Conservation (phyloP, 2,888 invertebrate genomes). For the Melieria omissa region DNA sequence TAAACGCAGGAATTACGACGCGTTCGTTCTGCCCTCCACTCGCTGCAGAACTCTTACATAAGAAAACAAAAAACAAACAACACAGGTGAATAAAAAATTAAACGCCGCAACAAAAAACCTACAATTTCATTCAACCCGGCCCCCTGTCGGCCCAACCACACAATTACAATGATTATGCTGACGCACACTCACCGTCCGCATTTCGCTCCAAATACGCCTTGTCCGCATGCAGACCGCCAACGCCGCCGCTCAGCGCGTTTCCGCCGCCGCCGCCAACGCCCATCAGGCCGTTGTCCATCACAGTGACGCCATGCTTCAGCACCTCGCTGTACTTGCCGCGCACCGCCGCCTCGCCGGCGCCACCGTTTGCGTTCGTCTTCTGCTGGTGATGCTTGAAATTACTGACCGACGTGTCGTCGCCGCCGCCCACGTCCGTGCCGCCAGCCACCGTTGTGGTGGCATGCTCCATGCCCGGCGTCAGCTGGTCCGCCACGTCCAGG, state of each 20-base stretch:
- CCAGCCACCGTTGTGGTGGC: conserved; percentile 41
- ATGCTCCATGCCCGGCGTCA: conserved; percentile 43
- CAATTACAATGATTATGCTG: conserved; percentile 3
- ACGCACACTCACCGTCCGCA: conserved; percentile 48
- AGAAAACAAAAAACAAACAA: background rate
- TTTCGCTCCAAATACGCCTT: conserved; percentile 53
- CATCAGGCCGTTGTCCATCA: conserved; percentile 34
- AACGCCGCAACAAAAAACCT: too few species aligned
- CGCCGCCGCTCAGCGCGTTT: conserved; percentile 25
- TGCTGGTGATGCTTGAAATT: conserved; percentile 45
- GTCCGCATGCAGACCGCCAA: conserved; percentile 44
- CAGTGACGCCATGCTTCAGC: conserved; percentile 42
- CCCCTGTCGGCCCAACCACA: background rate
- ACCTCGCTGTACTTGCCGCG: conserved; percentile 46
- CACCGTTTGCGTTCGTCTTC: conserved; percentile 45
- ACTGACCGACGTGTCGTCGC: conserved; percentile 36
- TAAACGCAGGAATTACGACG: conserved; percentile 24
- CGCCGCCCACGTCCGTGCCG: conserved; percentile 47
- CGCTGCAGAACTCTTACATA: background rate
- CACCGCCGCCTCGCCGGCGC: conserved; percentile 25
- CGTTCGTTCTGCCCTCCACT: too few species aligned
- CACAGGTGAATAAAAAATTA: background rate
- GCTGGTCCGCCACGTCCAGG: conserved; percentile 42
- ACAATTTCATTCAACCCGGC: too few species aligned
- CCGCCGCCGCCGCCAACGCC: conserved; percentile 26